Conservation (phyloP, 2,113 vertebrate species). For the Serilophus lunatus region DNA sequence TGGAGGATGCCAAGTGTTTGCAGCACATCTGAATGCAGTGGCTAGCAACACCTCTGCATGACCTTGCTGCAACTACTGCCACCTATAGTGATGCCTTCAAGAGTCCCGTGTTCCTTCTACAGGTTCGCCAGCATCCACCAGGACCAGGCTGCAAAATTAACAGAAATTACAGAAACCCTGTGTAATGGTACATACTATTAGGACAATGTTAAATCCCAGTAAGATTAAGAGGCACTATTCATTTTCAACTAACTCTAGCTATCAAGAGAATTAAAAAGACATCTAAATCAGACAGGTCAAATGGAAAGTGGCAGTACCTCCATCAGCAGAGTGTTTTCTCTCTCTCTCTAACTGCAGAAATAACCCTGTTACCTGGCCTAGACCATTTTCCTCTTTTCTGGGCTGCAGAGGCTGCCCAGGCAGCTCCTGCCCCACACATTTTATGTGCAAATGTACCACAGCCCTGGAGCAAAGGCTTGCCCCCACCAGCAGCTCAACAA, state of each 20-base stretch:
- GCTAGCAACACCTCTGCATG: not conserved
- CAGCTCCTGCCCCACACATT: not conserved
- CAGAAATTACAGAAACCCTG: not conserved
- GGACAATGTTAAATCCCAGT: not conserved
- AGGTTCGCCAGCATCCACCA: not conserved
- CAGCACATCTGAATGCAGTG: fast-evolving
- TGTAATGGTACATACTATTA: fast-evolving
- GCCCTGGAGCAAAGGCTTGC: fast-evolving
- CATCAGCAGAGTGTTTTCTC: not conserved
- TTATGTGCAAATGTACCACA: fast-evolving
- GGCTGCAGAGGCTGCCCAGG: not conserved
- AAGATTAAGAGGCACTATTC: not conserved
- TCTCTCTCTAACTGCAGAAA: not conserved
- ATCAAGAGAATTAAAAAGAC: not conserved
- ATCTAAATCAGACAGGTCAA: not conserved
- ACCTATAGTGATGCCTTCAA: not conserved
- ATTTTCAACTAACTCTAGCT: not conserved
- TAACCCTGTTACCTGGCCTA: fast-evolving
- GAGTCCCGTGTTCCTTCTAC: fast-evolving
- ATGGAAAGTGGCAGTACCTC: not conserved
- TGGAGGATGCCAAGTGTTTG: not conserved
- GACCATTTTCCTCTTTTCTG: not conserved
- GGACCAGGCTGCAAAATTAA: not conserved
- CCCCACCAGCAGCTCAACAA: not conserved
- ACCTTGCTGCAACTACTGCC: not conserved